These are phyloP conservation scores for Yponomeuta sedellus DNA, from an alignment of 2,888 invertebrate species.

Conservation along the genomic window DNA sequence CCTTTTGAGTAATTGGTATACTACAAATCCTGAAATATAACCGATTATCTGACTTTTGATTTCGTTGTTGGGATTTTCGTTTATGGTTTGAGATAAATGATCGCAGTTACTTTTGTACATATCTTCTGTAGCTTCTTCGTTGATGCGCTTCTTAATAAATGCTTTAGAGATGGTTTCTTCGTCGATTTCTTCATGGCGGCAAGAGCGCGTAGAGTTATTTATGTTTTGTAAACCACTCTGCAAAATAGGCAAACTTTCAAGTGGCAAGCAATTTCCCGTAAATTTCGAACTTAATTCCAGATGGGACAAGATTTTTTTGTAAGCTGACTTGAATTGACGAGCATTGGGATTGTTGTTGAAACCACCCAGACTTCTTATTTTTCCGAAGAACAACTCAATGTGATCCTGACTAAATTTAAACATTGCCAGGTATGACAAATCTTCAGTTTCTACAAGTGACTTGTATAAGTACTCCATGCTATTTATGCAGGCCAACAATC, in stretches of 20 bases:
- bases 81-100: no score
- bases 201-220: neutral
- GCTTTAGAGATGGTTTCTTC: neutral
- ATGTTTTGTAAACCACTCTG: neutral
- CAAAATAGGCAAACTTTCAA: conserved; percentile 19
- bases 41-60: no score
- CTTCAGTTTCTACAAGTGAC: conserved; percentile 13
- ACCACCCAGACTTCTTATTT: conserved; percentile 23
- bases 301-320: conserved; percentile 22
- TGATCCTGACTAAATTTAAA: conserved; percentile 24
- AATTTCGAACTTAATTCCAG: conserved; percentile 21
- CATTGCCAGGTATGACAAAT: conserved; percentile 1
- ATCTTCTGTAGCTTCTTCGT: no score
- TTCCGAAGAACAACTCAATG: conserved; percentile 20
- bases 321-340: conserved; percentile 22
- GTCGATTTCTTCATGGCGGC: neutral
- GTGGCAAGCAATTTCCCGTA: conserved; percentile 22
- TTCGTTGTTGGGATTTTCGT: no score
- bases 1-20: no score
- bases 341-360: conserved; percentile 24
- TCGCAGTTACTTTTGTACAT: no score
- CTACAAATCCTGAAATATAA: no score
- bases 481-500: conserved; percentile 14
- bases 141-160: no score
- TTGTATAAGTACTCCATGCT: conserved; percentile 13